phyloP scores from a whole-genome alignment of 2,113 vertebrate genomes.

The Rana temporaria region DNA sequence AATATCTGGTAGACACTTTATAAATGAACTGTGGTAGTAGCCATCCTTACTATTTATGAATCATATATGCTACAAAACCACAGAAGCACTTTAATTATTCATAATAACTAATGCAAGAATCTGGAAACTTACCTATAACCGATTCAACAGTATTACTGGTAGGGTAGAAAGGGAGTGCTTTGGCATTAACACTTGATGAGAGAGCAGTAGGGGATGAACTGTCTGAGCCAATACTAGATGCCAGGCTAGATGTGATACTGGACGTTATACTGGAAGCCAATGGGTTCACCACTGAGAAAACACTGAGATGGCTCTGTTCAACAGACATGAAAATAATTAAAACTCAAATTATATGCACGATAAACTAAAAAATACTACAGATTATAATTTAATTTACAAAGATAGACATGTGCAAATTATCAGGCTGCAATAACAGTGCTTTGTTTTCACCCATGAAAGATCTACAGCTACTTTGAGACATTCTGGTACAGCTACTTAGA shows the following conservation, averaged over 20 bases:
- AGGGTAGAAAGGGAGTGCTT: slow-evolving; percentile 81
- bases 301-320: slow-evolving; percentile 80
- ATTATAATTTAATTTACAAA: neutral
- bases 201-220: slow-evolving; percentile 85
- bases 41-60: too few species aligned
- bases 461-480: too few species aligned
- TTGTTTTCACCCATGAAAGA: too few species aligned
- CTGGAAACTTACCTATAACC: slow-evolving; percentile 78
- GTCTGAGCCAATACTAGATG: slow-evolving; percentile 86
- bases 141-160: slow-evolving; percentile 84
- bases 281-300: slow-evolving; percentile 83
- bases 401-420: too few species aligned
- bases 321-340: slow-evolving; percentile 54
- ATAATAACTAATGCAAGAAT: too few species aligned
- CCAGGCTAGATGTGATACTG: slow-evolving; percentile 87
- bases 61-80: too few species aligned
- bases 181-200: slow-evolving; percentile 78
- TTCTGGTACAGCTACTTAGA: too few species aligned
- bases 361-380: neutral
- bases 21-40: neutral
- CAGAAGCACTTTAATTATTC: neutral
- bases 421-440: too few species aligned
- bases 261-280: slow-evolving; percentile 85
- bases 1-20: neutral
- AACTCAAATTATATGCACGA: neutral